Conservation (phyloP, 1,140 invertebrate species). For the Magallana angulata region DNA sequence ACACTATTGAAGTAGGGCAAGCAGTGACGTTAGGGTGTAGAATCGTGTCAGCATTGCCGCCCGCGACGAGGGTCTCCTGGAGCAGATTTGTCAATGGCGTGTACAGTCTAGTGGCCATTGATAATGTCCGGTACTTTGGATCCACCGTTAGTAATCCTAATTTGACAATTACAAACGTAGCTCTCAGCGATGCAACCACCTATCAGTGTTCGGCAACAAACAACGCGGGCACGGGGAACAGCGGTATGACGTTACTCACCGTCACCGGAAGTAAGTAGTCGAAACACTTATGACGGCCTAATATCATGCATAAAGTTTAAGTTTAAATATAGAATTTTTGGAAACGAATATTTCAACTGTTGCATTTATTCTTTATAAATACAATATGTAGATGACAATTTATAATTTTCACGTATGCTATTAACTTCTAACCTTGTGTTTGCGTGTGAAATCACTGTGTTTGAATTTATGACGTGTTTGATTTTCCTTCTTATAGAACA, state of each 20-base stretch:
- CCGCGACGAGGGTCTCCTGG: slow-evolving; percentile 40
- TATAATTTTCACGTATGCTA: too few relatives aligned
- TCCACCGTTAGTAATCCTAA: slow-evolving; percentile 34
- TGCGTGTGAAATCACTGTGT: too few relatives aligned
- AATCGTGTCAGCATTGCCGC: slow-evolving; percentile 41
- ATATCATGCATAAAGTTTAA: too few relatives aligned
- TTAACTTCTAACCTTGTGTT: too few relatives aligned
- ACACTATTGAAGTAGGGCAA: slow-evolving; percentile 44
- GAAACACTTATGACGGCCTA: too few relatives aligned
- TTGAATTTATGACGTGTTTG: too few relatives aligned
- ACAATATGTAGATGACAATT: too few relatives aligned
- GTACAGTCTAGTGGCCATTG: not conserved
- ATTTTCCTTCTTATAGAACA: too few relatives aligned
- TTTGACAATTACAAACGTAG: slow-evolving; percentile 43
- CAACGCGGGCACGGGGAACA: slow-evolving; percentile 46
- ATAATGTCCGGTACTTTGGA: slow-evolving; percentile 44
- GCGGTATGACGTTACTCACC: slow-evolving; percentile 25
- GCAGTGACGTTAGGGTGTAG: slow-evolving; percentile 31
- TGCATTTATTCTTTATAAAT: too few relatives aligned
- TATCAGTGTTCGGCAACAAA: slow-evolving; percentile 50
- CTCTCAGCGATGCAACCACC: slow-evolving; percentile 27
- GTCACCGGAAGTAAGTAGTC: slow-evolving; percentile 49
- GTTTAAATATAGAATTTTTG: too few relatives aligned
- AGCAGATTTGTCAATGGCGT: slow-evolving; percentile 27
- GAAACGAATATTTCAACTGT: too few relatives aligned